These are phyloP conservation scores for Desmophyllum pertusum DNA, from an alignment of 92 coral and sea anemone species.

Conservation along the genomic window DNA sequence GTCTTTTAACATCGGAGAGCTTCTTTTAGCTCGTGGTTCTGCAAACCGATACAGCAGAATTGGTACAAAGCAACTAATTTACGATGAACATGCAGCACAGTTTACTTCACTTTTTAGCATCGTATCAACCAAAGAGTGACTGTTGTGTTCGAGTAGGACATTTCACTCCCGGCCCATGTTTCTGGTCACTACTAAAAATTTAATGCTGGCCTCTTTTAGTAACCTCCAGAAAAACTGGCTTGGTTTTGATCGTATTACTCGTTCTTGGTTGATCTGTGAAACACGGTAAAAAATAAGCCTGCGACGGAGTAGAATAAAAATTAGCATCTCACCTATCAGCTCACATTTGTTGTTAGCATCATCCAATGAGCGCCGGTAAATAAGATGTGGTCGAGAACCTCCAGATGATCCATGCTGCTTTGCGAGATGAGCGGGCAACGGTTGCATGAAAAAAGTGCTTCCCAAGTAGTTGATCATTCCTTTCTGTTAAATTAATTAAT, in stretches of 20 bases:
- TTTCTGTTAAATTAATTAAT: conserved; percentile 43
- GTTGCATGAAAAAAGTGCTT: conserved; percentile 74
- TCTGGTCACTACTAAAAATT: no score
- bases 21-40: conserved; percentile 17
- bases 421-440: conserved; percentile 83
- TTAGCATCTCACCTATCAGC: neutral
- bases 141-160: no score
- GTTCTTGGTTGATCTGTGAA: no score
- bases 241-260: no score
- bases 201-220: no score
- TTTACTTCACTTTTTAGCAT: no score
- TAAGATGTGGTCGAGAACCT: conserved; percentile 77
- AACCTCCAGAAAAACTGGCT: no score
- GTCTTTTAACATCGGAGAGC: neutral
- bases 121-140: no score
- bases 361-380: conserved; percentile 59
- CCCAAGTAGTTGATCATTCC: conserved; percentile 66
- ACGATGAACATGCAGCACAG: neutral
- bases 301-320: no score
- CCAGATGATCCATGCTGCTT: conserved; percentile 51
- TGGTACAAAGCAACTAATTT: neutral
- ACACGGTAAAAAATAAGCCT: neutral
- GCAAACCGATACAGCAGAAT: neutral
- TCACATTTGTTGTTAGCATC: conserved; percentile 20
- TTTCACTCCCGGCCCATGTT: no score